phyloP scores from a whole-genome alignment of 2,888 invertebrate genomes.

The Dendrolimus pini region DNA sequence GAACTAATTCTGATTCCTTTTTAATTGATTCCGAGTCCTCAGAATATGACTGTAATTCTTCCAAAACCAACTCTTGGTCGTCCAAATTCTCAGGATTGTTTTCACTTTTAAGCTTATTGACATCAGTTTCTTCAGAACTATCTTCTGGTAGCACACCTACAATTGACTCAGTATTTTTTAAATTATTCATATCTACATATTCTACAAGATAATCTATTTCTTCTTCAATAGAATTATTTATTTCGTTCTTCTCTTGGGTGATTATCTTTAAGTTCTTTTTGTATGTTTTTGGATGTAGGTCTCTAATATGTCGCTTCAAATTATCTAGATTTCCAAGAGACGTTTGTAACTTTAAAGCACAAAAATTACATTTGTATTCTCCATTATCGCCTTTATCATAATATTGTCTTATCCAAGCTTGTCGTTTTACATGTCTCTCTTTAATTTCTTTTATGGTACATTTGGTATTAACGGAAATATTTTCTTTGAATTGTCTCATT shows the following conservation, averaged over 20 bases:
- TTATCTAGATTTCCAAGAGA: background rate
- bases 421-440: background rate
- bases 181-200: background rate
- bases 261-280: slow-evolving; percentile 1
- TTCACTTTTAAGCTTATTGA: too few relatives aligned
- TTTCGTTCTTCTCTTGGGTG: background rate
- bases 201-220: slow-evolving; percentile 3
- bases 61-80: too few relatives aligned
- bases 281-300: slow-evolving; percentile 3
- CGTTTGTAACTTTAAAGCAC: slow-evolving; percentile 1
- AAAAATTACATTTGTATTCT: slow-evolving; percentile 6
- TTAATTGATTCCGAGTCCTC: too few relatives aligned
- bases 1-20: too few relatives aligned
- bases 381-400: background rate
- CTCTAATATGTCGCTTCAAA: slow-evolving; percentile 7
- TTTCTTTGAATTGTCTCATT: background rate
- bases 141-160: too few relatives aligned
- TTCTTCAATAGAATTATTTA: background rate
- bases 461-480: background rate
- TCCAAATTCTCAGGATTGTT: too few relatives aligned
- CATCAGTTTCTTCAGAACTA: too few relatives aligned
- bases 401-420: slow-evolving; percentile 5
- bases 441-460: background rate
- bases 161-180: too few relatives aligned
- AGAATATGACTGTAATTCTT: too few relatives aligned